Conservation (phyloP, 2,113 vertebrate species). For the Nibea coibor region DNA sequence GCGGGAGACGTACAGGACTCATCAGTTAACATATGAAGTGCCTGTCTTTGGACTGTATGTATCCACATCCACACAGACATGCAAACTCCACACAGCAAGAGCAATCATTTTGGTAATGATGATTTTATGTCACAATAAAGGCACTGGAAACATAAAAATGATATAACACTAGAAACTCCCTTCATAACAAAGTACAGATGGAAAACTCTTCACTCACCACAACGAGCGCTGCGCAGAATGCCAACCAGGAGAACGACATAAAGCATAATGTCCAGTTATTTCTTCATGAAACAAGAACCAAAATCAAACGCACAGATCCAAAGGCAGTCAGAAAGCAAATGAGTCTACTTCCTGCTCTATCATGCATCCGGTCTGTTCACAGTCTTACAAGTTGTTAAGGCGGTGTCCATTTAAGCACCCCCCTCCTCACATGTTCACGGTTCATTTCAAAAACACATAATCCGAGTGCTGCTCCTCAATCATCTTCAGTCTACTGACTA, state of each 20-base stretch:
- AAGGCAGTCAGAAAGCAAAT: background rate
- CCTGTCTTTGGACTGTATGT: no score
- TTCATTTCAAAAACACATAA: background rate
- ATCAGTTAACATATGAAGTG: no score
- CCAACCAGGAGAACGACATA: background rate
- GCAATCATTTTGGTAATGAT: background rate
- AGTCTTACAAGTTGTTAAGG: background rate
- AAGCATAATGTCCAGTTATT: conserved; percentile 28
- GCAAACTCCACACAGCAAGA: no score
- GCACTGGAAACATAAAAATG: no score
- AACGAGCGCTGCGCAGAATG: background rate
- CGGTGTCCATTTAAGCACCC: no score
- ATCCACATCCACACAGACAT: no score
- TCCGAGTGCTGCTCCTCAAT: no score
- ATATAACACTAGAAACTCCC: no score
- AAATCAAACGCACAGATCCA: background rate
- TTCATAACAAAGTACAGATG: background rate
- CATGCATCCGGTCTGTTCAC: background rate
- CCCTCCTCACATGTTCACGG: background rate
- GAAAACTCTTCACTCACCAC: conserved; percentile 26
- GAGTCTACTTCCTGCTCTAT: background rate
- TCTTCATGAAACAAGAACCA: background rate
- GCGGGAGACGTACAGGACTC: no score
- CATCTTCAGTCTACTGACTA: no score
- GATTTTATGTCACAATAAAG: background rate